Base-by-base conservation (phyloP, 2,888 invertebrate species). In the Lasioglossum leucozonium region DNA sequence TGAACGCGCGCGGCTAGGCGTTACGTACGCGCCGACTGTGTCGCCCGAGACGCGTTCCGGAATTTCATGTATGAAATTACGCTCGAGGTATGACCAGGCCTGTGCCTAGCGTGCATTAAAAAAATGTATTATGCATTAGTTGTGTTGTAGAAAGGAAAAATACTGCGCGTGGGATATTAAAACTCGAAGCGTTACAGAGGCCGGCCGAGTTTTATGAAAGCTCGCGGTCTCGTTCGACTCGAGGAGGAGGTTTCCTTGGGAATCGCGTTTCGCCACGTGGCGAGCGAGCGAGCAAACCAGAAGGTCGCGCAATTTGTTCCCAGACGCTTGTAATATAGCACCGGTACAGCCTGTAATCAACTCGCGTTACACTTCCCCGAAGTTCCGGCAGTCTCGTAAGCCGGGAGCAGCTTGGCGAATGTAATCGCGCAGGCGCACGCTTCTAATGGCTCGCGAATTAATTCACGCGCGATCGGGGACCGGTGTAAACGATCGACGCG, bases 351-450 rank as follows among this genome's bases (percentile, higher is more conserved):
- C 76, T 67, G 79, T 78, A 82, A 76, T 76, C 77, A 58, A 76
- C 51, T 86, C 58, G 37, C 69, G 42, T 75, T 76, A 78, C 74
- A 37, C 42, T 77, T 26, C 75, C 81, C 55, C 58, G 69, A 77
- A 86, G 71, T 74, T 79, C 76, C 79, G 77, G 30, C 47, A 77
- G 73, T 58, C 34, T 75, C 72, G 72, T 69, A 77, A 78, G 58
- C 74, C 37, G 65, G n/a, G n/a, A 77, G 40, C 72, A n/a, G 16
- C 69, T 40, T 40, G 40, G 37, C 69, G 67, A 22, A 37, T 67
- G 67, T 67, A 67, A 67, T 67, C 67, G 34, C 34, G 34, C n/a
- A n/a, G n/a, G 67, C 37, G 4, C 18, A 74, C 34, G 40, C 73
- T 16, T 34, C 62, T 65, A 65, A 51, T 34, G 67, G 44, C 71